These are phyloP conservation scores for Lacerta agilis DNA, from an alignment of 2,797 vertebrate genomes.

Conservation along the genomic window DNA sequence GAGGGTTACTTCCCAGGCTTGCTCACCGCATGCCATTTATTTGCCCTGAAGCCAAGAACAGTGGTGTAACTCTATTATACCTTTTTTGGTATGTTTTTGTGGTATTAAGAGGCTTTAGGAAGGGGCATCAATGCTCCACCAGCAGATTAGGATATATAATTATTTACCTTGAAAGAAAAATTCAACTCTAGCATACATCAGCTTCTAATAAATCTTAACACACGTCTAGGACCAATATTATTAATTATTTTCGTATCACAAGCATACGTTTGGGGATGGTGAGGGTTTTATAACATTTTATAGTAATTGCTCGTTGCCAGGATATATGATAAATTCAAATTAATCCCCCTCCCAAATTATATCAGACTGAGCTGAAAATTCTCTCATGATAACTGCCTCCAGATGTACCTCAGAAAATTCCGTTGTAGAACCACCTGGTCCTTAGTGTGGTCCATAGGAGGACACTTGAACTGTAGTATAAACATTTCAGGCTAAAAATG, in stretches of 20 bases:
- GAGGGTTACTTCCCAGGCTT: not conserved
- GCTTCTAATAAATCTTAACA: not conserved
- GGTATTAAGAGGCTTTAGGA: not conserved
- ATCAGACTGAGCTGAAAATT: not conserved
- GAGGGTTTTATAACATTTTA: not conserved
- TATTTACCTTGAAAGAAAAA: not conserved
- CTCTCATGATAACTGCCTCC: too few relatives aligned
- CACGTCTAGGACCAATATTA: not conserved
- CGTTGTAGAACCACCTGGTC: too few relatives aligned
- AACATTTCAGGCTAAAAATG: not conserved
- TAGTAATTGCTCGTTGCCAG: constrained; percentile 17
- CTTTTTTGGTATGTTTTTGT: not conserved
- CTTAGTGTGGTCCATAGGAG: too few relatives aligned
- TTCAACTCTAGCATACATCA: not conserved
- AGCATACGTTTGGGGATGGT: not conserved
- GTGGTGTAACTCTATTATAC: not conserved
- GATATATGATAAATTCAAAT: constrained; percentile 41
- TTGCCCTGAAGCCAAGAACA: not conserved
- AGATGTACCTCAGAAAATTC: too few relatives aligned
- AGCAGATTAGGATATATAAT: not conserved
- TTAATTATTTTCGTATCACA: not conserved
- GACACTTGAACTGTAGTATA: not conserved
- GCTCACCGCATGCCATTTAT: not conserved
- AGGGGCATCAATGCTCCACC: too few relatives aligned
- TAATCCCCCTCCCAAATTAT: not conserved